Evolutionary conservation across 2,888 invertebrate genomes (phyloP), one percentile per base, ranked within the genome.

Genomic region (Drosophila paranaensis): DNA sequence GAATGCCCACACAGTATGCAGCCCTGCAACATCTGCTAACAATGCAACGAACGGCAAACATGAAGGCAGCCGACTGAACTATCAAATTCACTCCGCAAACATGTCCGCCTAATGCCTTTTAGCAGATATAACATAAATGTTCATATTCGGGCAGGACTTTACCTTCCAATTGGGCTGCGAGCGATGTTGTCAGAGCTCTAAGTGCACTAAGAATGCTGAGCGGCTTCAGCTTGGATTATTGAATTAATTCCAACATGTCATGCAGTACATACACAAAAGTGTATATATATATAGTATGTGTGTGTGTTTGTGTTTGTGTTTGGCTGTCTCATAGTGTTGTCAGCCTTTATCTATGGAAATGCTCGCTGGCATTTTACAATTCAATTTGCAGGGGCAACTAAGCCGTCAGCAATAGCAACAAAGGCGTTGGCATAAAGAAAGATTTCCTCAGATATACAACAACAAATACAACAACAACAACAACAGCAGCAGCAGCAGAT

Each of bases 311-410:
- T 56, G 14, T 48, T 37, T 42, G 16, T 30, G 53, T 42, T 5
- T 16, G 13, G 14, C 30, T 39, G 35, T 54, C 33, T 14, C 42
- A 42, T 43, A 16, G 14, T 50, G 54, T 51, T 74, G 71, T 80
- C 62, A 61, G 75, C 35, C 25, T 45, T 64, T 51, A 45, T 64
- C 60, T 74, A 56, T 56, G 60, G 9, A 66, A 78, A 60, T 68
- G 42, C 39, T 55, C 48, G 63, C 81, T 58, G 53, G 60, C 84
- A 83, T 73, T 89, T 73, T 77, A 68, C 72, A 89, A 87, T 89
- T 84, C 69, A 89, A 84, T 82, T 81, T 66, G 45, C 79, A 69
- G 54, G 48, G 60, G 55, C 60, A 60, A 53, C 71, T 48, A 43
- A 51, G n/a, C 60, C 57, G 25, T 50, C 58, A 51, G 62, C 55